A percentile compares a stretch with the other conserved stretches of the same genome.
phyloP scores from a whole-genome alignment of 2,113 vertebrate genomes.

The Taurulus bubalis region DNA sequence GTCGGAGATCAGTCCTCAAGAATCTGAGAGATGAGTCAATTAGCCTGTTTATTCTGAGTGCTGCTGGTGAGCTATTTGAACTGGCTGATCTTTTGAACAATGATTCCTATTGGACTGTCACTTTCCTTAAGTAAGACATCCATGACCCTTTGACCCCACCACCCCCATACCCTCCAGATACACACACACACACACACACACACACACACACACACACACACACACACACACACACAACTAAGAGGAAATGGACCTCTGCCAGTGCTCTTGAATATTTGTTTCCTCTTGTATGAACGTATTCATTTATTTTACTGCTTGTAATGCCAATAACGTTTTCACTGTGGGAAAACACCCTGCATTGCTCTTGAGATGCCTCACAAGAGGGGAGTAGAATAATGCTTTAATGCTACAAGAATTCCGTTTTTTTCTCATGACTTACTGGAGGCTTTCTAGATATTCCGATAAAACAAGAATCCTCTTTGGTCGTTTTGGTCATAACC shows the following conservation, averaged over 20 bases:
- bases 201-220: background rate
- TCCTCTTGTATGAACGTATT: background rate
- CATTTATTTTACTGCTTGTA: background rate
- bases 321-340: background rate
- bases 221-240: background rate
- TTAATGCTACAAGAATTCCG: background rate
- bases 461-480: background rate
- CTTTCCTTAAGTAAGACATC: conserved; percentile 54
- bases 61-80: conserved; percentile 43
- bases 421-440: background rate
- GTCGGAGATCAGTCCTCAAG: conserved; percentile 2
- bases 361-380: background rate
- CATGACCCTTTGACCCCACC: conserved; percentile 42
- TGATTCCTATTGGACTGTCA: conserved; percentile 48
- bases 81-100: conserved; percentile 50
- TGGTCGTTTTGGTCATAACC: background rate
- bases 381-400: background rate
- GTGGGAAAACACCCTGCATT: background rate
- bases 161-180: conserved; percentile 6
- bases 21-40: conserved; percentile 11
- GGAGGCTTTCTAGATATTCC: background rate
- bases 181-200: background rate
- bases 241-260: background rate
- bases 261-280: background rate
- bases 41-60: conserved; percentile 5